Evolutionary conservation across 2,888 invertebrate genomes (phyloP).

Genomic region (Steinernema carpocapsae): DNA sequence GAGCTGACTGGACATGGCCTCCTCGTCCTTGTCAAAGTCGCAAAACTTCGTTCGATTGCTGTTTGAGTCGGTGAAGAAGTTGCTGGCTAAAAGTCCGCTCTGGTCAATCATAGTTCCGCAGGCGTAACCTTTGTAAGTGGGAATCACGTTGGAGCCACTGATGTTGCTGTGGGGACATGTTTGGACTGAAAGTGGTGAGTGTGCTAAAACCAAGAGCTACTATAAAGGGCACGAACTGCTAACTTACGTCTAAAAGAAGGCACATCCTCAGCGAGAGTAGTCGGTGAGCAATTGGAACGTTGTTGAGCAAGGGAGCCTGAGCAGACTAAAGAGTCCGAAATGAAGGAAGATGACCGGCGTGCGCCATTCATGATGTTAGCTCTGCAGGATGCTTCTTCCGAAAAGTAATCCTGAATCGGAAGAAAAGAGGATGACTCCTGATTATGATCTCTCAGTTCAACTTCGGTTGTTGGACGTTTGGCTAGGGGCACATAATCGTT

Average conservation of each 20-base stretch:
- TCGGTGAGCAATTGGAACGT: constrained; percentile 22
- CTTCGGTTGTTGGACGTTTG: constrained; percentile 15
- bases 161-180: not conserved
- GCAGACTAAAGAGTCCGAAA: constrained; percentile 35
- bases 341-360: constrained; percentile 9
- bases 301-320: constrained; percentile 29
- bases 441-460: constrained; percentile 9
- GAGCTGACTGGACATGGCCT: constrained; percentile 26
- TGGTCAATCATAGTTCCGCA: too few relatives aligned
- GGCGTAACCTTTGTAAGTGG: not conserved
- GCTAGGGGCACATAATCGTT: constrained; percentile 25
- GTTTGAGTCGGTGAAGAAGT: constrained; percentile 2
- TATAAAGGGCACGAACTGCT: not conserved
- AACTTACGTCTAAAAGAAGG: constrained; percentile 15
- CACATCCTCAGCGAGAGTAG: constrained; percentile 19
- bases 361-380: constrained; percentile 1
- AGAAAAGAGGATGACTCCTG: constrained; percentile 14
- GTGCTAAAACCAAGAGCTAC: not conserved
- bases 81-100: constrained; percentile 9
- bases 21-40: constrained; percentile 25
- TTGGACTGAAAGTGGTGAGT: constrained; percentile 19
- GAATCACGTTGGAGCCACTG: not conserved
- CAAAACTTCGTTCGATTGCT: constrained; percentile 16
- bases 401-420: constrained; percentile 19
- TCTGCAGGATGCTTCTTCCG: not conserved